Percentiles rank a stretch among this genome's conserved stretches.
Conservation (phyloP, 2,888 invertebrate genomes). For the Caenorhabditis afra region DNA sequence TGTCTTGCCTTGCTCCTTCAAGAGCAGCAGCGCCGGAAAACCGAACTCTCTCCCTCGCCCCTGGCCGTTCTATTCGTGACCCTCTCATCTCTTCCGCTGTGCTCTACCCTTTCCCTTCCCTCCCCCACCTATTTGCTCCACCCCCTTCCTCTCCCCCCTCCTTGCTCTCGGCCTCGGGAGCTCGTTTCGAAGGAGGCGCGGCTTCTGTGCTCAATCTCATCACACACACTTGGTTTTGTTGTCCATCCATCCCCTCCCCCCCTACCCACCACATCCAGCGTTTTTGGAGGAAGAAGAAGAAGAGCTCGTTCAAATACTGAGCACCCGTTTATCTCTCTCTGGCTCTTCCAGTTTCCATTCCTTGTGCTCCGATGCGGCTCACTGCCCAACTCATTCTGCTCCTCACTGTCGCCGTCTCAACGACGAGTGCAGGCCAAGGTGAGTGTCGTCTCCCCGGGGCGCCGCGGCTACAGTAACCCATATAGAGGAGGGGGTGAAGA, state of each 20-base stretch:
- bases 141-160: conserved; percentile 39
- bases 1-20: conserved; percentile 28
- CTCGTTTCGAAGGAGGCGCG: conserved; percentile 16
- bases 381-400: conserved; percentile 45
- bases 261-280: no score
- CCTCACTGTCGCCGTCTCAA: conserved; percentile 35
- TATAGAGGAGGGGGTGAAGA: no score
- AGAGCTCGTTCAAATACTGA: no score
- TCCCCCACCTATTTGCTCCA: conserved; percentile 51
- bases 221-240: no score
- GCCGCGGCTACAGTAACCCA: no score
- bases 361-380: conserved; percentile 28
- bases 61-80: conserved; percentile 50
- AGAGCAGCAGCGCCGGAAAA: conserved; percentile 23
- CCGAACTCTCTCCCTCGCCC: conserved; percentile 39
- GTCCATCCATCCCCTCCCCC: conserved; percentile 20
- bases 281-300: no score
- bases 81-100: conserved; percentile 56
- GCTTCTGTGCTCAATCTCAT: conserved; percentile 58
- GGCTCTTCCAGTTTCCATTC: no score
- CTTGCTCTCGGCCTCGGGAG: conserved; percentile 47
- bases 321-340: no score
- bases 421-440: conserved; percentile 52
- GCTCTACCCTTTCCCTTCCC: conserved; percentile 9
- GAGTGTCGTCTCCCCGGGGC: conserved; percentile 32